Evolutionary conservation across 2,113 vertebrate species (phyloP), one percentile per base, ranked within the genome.

Genomic region (Girardinichthys multiradiatus): DNA sequence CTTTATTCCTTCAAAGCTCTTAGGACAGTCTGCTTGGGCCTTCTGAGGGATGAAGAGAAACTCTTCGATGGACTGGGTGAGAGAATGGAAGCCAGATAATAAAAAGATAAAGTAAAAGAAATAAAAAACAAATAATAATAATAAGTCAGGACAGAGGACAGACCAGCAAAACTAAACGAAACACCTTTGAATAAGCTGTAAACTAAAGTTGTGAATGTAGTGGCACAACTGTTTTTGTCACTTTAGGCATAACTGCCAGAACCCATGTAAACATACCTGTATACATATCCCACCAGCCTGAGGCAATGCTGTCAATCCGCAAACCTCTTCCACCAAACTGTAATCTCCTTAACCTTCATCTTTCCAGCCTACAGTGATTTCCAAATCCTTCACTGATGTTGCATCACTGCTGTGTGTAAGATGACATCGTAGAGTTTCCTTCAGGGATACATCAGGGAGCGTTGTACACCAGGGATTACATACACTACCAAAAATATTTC

Each of bases 391-490:
- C 58, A 21, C 84, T 78, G 67, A 80, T 87, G 79, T 91, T 92
- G 88, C 89, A 89, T 92, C 85, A 90, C 37, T 1, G 39, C 39
- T 21, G 72, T 64, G 73, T 57, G 57, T 66, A 71, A 81, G 79
- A 82, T 85, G 88, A 83, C 86, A 89, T 87, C 90, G 83, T 82
- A 86, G 67, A 57, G 74, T 77, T 66, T 81, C 57, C 74, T 75
- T 79, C 59, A 80, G 81, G 80, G 74, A 74, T 51, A 85, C 72
- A 85, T 86, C 76, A 70, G 76, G 42, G 39, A 57, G 68, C 27
- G 48, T 57, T 70, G 29, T 62, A 29, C 68, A 68, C 71, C 35
- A 75, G 61, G 69, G 59, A 9, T 64, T 7, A 2, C 54, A 60
- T 70, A 72, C 48, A 72, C 33, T 58, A 54, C 72, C 33, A 35